phyloP scores from a whole-genome alignment of 2,888 invertebrate species.

The Sphaeridia pumilis region DNA sequence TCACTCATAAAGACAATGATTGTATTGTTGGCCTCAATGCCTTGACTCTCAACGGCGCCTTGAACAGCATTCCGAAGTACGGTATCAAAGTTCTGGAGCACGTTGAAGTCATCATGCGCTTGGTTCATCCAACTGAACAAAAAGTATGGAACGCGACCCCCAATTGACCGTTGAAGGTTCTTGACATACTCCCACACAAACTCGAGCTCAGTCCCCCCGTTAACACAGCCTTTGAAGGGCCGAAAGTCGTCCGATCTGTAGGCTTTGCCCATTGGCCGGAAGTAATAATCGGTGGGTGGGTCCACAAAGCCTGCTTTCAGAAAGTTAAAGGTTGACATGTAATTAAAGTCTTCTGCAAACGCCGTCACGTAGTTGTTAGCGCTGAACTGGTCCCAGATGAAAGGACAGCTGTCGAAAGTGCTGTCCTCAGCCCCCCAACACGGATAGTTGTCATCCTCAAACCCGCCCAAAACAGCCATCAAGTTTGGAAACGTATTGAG shows the following conservation, averaged over 20 bases:
- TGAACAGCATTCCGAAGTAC: too few species aligned
- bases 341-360: slow-evolving; percentile 70
- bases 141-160: slow-evolving; percentile 27
- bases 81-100: too few species aligned
- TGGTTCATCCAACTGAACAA: slow-evolving; percentile 33
- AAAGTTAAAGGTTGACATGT: slow-evolving; percentile 70
- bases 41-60: too few species aligned
- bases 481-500: slow-evolving; percentile 45
- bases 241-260: slow-evolving; percentile 39
- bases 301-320: slow-evolving; percentile 59
- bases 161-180: slow-evolving; percentile 20
- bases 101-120: slow-evolving; percentile 37
- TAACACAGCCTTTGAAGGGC: slow-evolving; percentile 20
- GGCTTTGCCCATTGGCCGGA: slow-evolving; percentile 59
- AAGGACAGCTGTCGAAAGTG: slow-evolving; percentile 65
- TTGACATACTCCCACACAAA: slow-evolving; percentile 25
- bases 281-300: slow-evolving; percentile 77
- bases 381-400: slow-evolving; percentile 71
- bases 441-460: slow-evolving; percentile 18
- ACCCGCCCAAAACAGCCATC: slow-evolving; percentile 40
- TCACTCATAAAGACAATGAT: too few species aligned
- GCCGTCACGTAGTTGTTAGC: slow-evolving; percentile 61
- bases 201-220: slow-evolving; percentile 23
- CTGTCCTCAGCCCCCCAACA: slow-evolving; percentile 46
- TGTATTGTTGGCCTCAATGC: too few species aligned